Percentiles rank a stretch among this genome's conserved stretches.
Evolutionary conservation across 2,797 vertebrate species (phyloP).

Genomic region (Leuciscus waleckii): DNA sequence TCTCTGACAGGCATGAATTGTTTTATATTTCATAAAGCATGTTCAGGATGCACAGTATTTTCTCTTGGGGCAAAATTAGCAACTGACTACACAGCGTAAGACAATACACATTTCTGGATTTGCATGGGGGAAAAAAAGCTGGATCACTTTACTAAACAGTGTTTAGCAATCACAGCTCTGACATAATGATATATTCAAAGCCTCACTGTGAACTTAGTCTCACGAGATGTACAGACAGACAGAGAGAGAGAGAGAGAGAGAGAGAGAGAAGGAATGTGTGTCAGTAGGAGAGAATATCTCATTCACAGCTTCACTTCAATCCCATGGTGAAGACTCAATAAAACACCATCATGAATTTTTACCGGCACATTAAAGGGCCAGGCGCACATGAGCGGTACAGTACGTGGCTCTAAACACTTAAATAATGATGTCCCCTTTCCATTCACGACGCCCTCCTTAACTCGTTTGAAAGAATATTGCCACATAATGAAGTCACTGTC

Average conservation of each 20-base stretch:
- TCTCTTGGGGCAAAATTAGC: slow-evolving; percentile 1
- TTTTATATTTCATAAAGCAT: slow-evolving; percentile 15
- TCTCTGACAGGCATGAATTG: slow-evolving; percentile 16
- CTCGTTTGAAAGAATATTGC: slow-evolving; percentile 77
- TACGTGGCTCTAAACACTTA: slow-evolving; percentile 73
- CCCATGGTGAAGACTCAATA: slow-evolving; percentile 73
- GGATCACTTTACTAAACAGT: neutral
- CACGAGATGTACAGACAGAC: slow-evolving; percentile 30
- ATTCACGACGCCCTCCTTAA: slow-evolving; percentile 78
- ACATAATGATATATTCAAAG: slow-evolving; percentile 70
- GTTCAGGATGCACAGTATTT: neutral
- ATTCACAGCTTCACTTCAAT: slow-evolving; percentile 75
- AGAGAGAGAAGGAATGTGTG: slow-evolving; percentile 16
- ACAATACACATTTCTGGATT: neutral
- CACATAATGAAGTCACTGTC: slow-evolving; percentile 82
- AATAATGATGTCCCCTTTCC: slow-evolving; percentile 76
- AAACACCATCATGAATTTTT: slow-evolving; percentile 72
- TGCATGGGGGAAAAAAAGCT: neutral
- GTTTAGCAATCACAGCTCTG: slow-evolving; percentile 65
- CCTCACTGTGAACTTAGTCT: slow-evolving; percentile 22
- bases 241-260: slow-evolving; percentile 1
- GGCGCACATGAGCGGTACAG: slow-evolving; percentile 59
- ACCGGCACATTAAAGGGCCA: slow-evolving; percentile 72
- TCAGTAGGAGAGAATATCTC: slow-evolving; percentile 63
- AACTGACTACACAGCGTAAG: neutral